Percentiles rank a stretch among this genome's conserved stretches.
Conservation (phyloP, 2,797 vertebrate genomes). For the Ptychadena robeensis region DNA sequence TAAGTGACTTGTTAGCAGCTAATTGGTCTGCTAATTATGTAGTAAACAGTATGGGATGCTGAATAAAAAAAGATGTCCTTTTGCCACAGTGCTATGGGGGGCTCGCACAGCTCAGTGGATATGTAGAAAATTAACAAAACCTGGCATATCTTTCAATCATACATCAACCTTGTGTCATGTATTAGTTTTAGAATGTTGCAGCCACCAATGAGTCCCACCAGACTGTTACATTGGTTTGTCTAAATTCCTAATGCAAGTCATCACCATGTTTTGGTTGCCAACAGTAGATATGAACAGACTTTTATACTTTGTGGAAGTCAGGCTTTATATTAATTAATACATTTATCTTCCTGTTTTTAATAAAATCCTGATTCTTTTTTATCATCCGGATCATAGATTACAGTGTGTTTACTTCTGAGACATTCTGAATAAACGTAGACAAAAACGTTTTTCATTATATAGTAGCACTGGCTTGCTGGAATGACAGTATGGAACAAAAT, state of each 20-base stretch:
- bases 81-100: conserved; percentile 38
- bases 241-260: conserved; percentile 12
- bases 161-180: conserved; percentile 20
- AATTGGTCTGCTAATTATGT: conserved; percentile 58
- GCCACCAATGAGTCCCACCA: conserved; percentile 1
- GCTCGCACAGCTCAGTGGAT: conserved; percentile 17
- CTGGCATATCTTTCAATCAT: conserved; percentile 11
- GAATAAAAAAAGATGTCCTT: conserved; percentile 38
- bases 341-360: conserved; percentile 25
- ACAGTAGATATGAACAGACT: too few species aligned
- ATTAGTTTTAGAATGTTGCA: conserved; percentile 36
- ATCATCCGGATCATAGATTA: too few species aligned
- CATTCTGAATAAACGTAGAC: too few species aligned
- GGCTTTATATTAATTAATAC: conserved; percentile 24
- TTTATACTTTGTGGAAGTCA: not conserved
- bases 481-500: too few species aligned
- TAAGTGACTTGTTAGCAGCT: conserved; percentile 61
- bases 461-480: too few species aligned
- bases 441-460: too few species aligned
- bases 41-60: conserved; percentile 58
- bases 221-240: conserved; percentile 40
- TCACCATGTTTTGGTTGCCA: not conserved
- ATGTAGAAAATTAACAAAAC: conserved; percentile 22
- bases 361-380: conserved; percentile 28
- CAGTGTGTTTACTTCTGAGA: too few species aligned